Conservation (phyloP, 2,888 invertebrate species). For the Diarsia brunnea region DNA sequence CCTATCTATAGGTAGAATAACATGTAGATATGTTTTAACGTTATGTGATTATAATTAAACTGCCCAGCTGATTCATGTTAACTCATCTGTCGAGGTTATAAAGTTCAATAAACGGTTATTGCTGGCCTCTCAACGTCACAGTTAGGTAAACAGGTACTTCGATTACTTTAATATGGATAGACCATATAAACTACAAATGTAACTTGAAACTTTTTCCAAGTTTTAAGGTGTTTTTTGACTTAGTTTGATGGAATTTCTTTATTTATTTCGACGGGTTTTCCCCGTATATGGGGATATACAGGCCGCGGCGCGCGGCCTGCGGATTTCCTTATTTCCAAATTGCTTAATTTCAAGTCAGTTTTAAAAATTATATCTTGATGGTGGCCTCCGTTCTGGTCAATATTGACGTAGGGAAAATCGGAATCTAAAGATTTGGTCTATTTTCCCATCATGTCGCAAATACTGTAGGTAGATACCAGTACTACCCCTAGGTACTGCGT, state of each 20-base stretch:
- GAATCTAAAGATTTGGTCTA: not conserved
- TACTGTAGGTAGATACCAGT: no score
- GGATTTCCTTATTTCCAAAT: not conserved
- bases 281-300: not conserved
- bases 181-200: not conserved
- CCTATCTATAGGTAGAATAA: not conserved
- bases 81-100: not conserved
- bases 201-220: not conserved
- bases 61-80: not conserved
- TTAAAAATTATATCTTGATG: not conserved
- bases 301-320: not conserved
- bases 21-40: not conserved
- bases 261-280: not conserved
- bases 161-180: not conserved
- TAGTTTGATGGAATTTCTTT: not conserved
- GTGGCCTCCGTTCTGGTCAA: not conserved
- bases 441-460: not conserved
- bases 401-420: not conserved
- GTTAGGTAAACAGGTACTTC: not conserved
- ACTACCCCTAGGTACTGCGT: no score
- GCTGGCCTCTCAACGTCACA: not conserved
- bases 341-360: not conserved
- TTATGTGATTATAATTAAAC: not conserved
- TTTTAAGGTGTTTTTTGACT: conserved; percentile 58
- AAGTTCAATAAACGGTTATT: not conserved